Evolutionary conservation across 1,140 invertebrate genomes (phyloP).

Genomic region (Neomicropteryx cornuta): DNA sequence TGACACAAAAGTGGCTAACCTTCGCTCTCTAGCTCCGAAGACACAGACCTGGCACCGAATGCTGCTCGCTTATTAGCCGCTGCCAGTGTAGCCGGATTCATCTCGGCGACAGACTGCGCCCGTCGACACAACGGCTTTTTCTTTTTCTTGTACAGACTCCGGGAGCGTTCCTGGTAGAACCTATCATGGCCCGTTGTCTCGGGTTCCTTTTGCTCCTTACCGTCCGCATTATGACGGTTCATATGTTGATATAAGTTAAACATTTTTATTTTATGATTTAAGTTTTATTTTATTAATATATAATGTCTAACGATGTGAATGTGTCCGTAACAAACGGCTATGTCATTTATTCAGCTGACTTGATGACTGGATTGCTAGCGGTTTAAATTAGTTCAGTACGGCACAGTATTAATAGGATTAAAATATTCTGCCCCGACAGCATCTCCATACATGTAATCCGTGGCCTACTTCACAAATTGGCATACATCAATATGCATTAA

Average conservation of each 20-base stretch:
- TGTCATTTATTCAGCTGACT: too few species aligned
- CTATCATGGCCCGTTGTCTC: slow-evolving; percentile 63
- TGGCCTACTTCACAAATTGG: too few species aligned
- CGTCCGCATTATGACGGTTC: slow-evolving; percentile 48
- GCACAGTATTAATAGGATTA: too few species aligned
- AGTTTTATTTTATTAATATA: too few species aligned
- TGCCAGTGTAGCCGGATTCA: slow-evolving; percentile 51
- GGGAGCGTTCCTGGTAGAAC: slow-evolving; percentile 56
- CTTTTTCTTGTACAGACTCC: slow-evolving; percentile 42
- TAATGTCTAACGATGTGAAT: too few species aligned
- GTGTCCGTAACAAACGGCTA: too few species aligned
- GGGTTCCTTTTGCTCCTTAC: slow-evolving; percentile 44
- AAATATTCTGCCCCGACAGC: too few species aligned
- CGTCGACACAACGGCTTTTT: slow-evolving; percentile 44
- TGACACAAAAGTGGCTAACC: slow-evolving; percentile 19
- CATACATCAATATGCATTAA: too few species aligned
- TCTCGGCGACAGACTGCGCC: slow-evolving; percentile 62
- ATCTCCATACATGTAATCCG: too few species aligned
- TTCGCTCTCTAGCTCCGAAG: slow-evolving; percentile 39
- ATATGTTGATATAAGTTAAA: slow-evolving; percentile 67
- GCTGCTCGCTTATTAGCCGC: slow-evolving; percentile 47
- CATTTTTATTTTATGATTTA: too few species aligned
- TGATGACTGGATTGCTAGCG: too few species aligned
- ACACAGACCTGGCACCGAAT: slow-evolving; percentile 44
- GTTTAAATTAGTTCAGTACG: too few species aligned